Evolutionary conservation across 2,888 invertebrate species (phyloP), one percentile per base, ranked within the genome.

Genomic region (Andrena chrysosceles): DNA sequence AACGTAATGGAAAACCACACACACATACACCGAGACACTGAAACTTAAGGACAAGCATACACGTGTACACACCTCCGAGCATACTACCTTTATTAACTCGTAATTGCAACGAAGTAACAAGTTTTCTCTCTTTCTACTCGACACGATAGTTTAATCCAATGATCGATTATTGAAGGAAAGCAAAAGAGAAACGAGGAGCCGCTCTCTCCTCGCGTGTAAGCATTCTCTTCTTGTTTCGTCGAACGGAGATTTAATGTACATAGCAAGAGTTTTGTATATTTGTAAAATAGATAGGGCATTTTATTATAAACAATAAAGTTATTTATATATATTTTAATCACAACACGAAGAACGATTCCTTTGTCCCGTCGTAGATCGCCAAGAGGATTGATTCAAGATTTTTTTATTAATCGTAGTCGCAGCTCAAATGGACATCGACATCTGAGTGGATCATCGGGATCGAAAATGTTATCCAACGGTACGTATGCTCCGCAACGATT

Each of bases 231-330:
- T 88, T 85, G 89, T 90, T 90, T 90, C 81, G 73, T 91, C 90
- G 89, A 85, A 85, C 83, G 85, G 83, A 84, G 85, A 83, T 89
- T 73, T 87, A 86, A 87, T 92, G 92, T 92, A 92, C 85, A 92
- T 92, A 89, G 89, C 81, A 87, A 91, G 88, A 91, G 87, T 91
- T 92, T 92, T 92, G 91, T 92, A 92, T 92, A 92, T 91, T 92
- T 92, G 91, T 92, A 92, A 91, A 85, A 92, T 92, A 92, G 91
- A 91, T 92, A 92, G 91, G 91, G 89, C 90, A 92, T 91, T 92
- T 92, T 92, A 91, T 91, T 89, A 92, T 91, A 91, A 90, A 91
- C 90, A 91, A 91, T 91, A 91, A 91, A 91, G 91, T 91, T 91
- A 91, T 91, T 91, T 91, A 91, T 91, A 91, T 91, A 91, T 91